Evolutionary conservation across 2,888 invertebrate genomes (phyloP), one percentile per base, ranked within the genome.

Genomic region (Drosophila glabriapex): DNA sequence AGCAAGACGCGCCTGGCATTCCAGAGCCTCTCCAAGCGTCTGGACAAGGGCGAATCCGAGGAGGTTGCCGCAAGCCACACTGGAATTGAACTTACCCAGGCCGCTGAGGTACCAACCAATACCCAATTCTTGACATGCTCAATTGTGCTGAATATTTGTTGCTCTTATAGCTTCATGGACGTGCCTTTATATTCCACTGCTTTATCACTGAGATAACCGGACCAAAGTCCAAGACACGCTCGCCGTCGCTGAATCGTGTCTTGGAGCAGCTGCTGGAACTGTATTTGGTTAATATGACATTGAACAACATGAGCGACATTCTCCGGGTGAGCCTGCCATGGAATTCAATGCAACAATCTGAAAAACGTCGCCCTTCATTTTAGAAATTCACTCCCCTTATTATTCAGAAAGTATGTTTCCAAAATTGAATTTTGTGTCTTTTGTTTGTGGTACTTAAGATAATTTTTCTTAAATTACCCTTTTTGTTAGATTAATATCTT

Each of bases 31-130:
- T 95, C 96, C 72, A 94, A 94, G 43, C 94, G 96, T n/a, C 94
- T 96, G 67, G 94, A 94, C 61, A 93, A 92, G 31, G 97, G 97
- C 3, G 89, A 95, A 19, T 95, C 95, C 25, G 95, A 95, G 50
- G 97, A 97, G 86, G 96, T 97, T 89, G 98, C 98, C 0, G 97
- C 97, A 96, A 98, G 98, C 92, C 94, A 95, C 91, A 96, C 96
- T 0, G 97, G 98, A 0, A 96, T 98, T 46, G 96, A 97, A 90
- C 94, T 98, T 22, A 95, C 96, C 0, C 95, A 96, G 70, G 97
- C 97, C 14, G 97, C 98, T 0, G 97, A 97, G 94, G 97, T 97
- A 94, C 2, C 16, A 49, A 35, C 3, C 16, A 49, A 1, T n/a
- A n/a, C 1, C 9, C n/a, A 41, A 25, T 10, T 41, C 5, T 29